phyloP scores from a whole-genome alignment of 2,113 vertebrate genomes.

The Rhodinocichla rosea region DNA sequence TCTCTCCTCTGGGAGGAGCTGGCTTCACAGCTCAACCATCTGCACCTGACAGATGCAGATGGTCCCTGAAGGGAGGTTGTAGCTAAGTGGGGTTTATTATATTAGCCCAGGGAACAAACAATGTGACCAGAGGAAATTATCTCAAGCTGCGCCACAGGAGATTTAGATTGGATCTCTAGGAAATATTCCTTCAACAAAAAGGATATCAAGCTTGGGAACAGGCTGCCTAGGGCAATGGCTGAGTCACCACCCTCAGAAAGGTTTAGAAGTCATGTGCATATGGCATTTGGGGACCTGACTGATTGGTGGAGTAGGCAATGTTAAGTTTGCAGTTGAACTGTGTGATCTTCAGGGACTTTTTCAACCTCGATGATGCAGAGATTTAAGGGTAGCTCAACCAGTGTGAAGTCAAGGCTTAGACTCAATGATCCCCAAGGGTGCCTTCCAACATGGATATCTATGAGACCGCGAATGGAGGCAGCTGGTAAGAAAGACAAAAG shows the following conservation, averaged over 20 bases:
- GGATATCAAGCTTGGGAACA: not conserved
- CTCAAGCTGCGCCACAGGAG: accelerated
- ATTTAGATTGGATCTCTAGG: not conserved
- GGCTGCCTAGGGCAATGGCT: not conserved
- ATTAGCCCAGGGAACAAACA: not conserved
- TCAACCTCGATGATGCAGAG: accelerated
- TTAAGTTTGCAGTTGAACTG: not conserved
- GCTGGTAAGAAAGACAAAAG: not conserved
- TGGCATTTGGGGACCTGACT: not conserved
- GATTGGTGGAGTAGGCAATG: not conserved
- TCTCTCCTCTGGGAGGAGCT: not conserved
- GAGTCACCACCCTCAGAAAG: too few species aligned
- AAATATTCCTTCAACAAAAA: not conserved
- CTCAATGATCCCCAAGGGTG: not conserved
- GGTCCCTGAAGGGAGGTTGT: too few species aligned
- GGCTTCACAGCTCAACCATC: not conserved
- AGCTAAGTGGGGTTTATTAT: not conserved
- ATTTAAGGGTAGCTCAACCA: not conserved
- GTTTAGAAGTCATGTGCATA: not conserved
- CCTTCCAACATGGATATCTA: too few species aligned
- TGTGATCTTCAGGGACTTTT: not conserved
- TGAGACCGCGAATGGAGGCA: not conserved
- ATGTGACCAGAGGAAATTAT: not conserved
- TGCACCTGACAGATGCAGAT: not conserved
- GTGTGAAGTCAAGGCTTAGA: not conserved